These are phyloP conservation scores for Boulengeromyrus knoepffleri DNA, from an alignment of 2,113 vertebrate genomes.

Conservation along the genomic window DNA sequence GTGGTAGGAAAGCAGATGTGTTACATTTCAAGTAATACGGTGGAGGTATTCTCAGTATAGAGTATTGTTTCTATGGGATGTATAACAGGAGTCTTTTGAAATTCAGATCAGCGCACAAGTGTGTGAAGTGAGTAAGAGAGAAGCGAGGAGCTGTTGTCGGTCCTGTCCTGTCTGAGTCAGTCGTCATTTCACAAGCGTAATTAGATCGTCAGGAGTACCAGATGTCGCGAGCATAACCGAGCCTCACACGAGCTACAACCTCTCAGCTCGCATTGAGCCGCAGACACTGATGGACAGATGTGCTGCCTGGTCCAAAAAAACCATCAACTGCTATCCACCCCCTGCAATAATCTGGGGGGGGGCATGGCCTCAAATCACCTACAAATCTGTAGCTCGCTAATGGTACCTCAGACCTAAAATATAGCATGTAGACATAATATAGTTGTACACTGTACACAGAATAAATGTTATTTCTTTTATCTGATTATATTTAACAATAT, in stretches of 20 bases:
- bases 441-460: not conserved
- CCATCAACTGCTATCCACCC: not conserved
- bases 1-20: constrained; percentile 20
- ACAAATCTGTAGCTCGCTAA: not conserved
- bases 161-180: not conserved
- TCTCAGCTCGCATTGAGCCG: not conserved
- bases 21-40: constrained; percentile 14
- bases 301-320: not conserved
- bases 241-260: not conserved
- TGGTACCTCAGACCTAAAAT: not conserved
- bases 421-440: not conserved
- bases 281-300: constrained; percentile 11
- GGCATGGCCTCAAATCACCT: not conserved
- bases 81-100: constrained; percentile 42
- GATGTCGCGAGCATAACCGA: not conserved
- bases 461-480: not conserved
- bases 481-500: not conserved
- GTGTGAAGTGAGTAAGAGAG: not conserved
- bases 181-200: not conserved
- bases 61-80: constrained; percentile 43
- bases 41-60: constrained; percentile 33
- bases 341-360: not conserved
- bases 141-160: not conserved
- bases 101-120: constrained; percentile 38
- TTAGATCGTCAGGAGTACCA: not conserved